Conservation (phyloP, 2,888 invertebrate species). For the Folsomia candida region DNA sequence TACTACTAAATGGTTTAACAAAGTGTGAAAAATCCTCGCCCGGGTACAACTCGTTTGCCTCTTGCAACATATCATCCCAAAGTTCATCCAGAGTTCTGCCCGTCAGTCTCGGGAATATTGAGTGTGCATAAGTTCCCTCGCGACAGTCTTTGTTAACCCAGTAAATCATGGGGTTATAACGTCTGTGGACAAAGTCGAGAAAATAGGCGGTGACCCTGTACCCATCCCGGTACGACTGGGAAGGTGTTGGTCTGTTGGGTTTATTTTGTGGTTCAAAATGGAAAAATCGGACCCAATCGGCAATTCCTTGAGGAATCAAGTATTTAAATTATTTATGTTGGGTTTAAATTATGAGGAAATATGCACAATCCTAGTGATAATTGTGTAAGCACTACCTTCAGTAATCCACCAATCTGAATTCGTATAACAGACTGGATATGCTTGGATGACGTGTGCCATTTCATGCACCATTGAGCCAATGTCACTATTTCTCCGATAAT, state of each 20-base stretch:
- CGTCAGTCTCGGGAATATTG: slow-evolving; percentile 30
- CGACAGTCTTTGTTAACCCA: slow-evolving; percentile 40
- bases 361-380: too few relatives aligned
- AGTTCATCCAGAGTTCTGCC: slow-evolving; percentile 34
- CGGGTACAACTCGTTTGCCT: not conserved
- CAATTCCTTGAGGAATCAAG: too few relatives aligned
- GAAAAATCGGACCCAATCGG: slow-evolving; percentile 37
- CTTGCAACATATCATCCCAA: slow-evolving; percentile 33
- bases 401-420: slow-evolving; percentile 33
- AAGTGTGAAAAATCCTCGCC: not conserved
- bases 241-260: slow-evolving; percentile 29
- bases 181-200: slow-evolving; percentile 17
- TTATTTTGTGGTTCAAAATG: slow-evolving; percentile 35
- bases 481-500: slow-evolving; percentile 34
- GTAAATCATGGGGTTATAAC: slow-evolving; percentile 22
- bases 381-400: too few relatives aligned
- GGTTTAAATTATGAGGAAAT: too few relatives aligned
- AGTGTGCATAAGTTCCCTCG: slow-evolving; percentile 31
- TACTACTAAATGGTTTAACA: not conserved
- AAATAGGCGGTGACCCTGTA: slow-evolving; percentile 41
- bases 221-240: slow-evolving; percentile 28
- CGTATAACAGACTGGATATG: slow-evolving; percentile 5
- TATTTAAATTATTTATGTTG: too few relatives aligned
- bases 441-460: slow-evolving; percentile 40
- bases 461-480: slow-evolving; percentile 45